Conservation (phyloP, 2,113 vertebrate genomes). For the Calyptomena viridis region DNA sequence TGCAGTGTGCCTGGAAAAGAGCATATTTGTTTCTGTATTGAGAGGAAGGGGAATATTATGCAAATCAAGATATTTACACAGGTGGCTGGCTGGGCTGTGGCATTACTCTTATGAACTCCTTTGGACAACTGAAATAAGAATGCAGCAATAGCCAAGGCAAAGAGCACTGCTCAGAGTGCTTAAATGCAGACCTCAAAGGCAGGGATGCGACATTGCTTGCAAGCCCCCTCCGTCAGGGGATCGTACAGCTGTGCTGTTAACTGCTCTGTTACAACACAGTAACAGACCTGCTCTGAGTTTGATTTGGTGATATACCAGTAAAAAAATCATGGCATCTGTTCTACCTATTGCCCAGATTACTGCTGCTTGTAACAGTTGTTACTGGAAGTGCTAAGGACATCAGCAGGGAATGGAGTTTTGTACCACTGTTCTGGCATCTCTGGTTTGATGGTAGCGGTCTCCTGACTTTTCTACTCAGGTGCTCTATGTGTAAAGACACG, state of each 20-base stretch:
- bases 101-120: not conserved
- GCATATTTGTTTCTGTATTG: not conserved
- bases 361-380: not conserved
- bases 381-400: not conserved
- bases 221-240: not conserved
- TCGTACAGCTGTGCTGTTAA: not conserved
- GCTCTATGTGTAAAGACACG: not conserved
- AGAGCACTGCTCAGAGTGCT: not conserved
- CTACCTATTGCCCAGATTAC: not conserved
- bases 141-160: not conserved
- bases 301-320: not conserved
- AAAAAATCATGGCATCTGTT: not conserved
- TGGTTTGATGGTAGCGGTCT: not conserved
- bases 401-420: fast-evolving
- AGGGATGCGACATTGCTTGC: fast-evolving
- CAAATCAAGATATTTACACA: not conserved
- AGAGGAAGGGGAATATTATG: not conserved
- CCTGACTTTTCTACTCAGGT: not conserved
- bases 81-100: not conserved
- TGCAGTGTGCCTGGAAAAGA: not conserved
- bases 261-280: not conserved
- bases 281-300: not conserved
- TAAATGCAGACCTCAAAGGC: not conserved
- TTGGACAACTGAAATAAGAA: not conserved
- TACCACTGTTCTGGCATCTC: not conserved